phyloP scores from a whole-genome alignment of 2,113 vertebrate species.

The Eolophus roseicapilla region DNA sequence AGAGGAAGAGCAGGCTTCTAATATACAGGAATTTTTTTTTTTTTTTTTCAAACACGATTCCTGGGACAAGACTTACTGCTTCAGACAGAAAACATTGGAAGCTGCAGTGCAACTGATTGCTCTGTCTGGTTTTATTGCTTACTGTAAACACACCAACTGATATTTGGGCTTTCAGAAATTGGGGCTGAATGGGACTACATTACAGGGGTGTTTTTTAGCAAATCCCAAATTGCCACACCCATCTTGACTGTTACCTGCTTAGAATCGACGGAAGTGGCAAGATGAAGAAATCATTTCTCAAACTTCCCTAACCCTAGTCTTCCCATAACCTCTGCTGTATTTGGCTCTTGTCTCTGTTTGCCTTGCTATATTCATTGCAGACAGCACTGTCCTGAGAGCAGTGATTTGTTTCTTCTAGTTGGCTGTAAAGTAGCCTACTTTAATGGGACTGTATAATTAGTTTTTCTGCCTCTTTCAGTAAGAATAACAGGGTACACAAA shows the following conservation, averaged over 20 bases:
- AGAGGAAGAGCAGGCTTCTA: neutral
- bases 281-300: neutral
- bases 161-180: neutral
- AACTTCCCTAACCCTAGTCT: neutral
- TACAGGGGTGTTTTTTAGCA: neutral
- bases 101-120: neutral
- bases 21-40: neutral
- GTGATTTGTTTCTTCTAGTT: constrained; percentile 5
- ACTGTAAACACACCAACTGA: neutral
- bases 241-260: neutral
- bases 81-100: neutral
- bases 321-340: neutral
- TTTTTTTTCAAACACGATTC: neutral
- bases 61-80: neutral
- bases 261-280: neutral
- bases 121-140: neutral
- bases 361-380: neutral
- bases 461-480: constrained; percentile 8
- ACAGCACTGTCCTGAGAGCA: neutral
- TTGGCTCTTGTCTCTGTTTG: neutral
- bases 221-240: neutral
- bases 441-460: neutral
- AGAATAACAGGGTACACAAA: neutral
- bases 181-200: neutral
- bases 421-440: neutral